These are phyloP conservation scores for Blennius ocellaris DNA, from an alignment of 2,113 vertebrate genomes.

Conservation along the genomic window DNA sequence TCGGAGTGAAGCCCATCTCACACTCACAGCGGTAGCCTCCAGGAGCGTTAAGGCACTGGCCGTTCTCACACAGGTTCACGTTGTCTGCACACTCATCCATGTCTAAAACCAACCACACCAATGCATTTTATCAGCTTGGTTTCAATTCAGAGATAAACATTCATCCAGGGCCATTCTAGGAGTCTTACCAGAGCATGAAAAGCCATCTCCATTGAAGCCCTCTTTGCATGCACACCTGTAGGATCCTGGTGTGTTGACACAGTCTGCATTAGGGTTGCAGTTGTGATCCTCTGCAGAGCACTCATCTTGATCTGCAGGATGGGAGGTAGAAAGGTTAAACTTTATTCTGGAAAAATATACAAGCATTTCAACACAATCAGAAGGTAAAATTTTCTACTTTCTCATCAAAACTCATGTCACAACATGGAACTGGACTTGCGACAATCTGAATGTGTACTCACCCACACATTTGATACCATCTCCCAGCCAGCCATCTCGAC, in stretches of 20 bases:
- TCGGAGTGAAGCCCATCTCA: slow-evolving; percentile 94
- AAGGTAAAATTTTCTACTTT: background rate
- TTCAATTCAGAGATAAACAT: too few relatives aligned
- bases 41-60: slow-evolving; percentile 93
- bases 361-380: background rate
- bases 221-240: slow-evolving; percentile 90
- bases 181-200: slow-evolving; percentile 88
- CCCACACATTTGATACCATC: slow-evolving; percentile 91
- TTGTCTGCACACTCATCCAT: slow-evolving; percentile 94
- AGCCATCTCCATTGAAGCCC: slow-evolving; percentile 91
- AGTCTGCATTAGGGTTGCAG: slow-evolving; percentile 91
- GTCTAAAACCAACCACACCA: slow-evolving; percentile 75
- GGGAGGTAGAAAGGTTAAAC: background rate
- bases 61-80: slow-evolving; percentile 92
- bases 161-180: too few relatives aligned
- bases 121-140: background rate
- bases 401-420: background rate
- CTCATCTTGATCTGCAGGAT: slow-evolving; percentile 89
- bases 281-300: slow-evolving; percentile 88
- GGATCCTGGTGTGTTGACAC: slow-evolving; percentile 90
- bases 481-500: slow-evolving; percentile 90
- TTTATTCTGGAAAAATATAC: background rate
- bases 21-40: slow-evolving; percentile 95
- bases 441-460: slow-evolving; percentile 75
- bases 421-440: background rate